A percentile compares a stretch with the other conserved stretches of the same genome.
Conservation (phyloP, 2,888 invertebrate species). For the Chalcis sispes region DNA sequence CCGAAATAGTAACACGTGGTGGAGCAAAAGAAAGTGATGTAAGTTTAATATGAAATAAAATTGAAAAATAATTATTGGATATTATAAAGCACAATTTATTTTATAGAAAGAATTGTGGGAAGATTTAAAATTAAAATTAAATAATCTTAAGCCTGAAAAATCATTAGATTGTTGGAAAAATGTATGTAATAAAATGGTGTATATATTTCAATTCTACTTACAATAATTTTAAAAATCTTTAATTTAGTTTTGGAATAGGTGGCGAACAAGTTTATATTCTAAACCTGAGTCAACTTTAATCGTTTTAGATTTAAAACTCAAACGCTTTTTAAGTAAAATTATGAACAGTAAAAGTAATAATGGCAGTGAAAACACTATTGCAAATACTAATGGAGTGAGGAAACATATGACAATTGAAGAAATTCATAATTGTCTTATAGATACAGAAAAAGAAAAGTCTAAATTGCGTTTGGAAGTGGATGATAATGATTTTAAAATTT, state of each 20-base stretch:
- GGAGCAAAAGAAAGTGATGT: constrained; percentile 38
- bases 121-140: constrained; percentile 18
- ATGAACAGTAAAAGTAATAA: neutral
- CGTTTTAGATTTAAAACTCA: constrained; percentile 2
- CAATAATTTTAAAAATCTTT: constrained; percentile 13
- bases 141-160: constrained; percentile 40
- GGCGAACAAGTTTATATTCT: constrained; percentile 8
- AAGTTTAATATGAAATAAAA: constrained; percentile 12
- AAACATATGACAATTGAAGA: constrained; percentile 4
- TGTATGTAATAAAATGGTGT: constrained; percentile 13
- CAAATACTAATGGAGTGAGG: neutral
- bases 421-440: neutral
- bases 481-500: constrained; percentile 32
- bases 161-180: constrained; percentile 26
- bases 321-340: constrained; percentile 30
- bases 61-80: constrained; percentile 11
- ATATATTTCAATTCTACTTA: neutral
- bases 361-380: neutral
- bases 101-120: constrained; percentile 37
- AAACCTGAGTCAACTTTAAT: constrained; percentile 19
- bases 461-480: constrained; percentile 34
- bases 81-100: neutral
- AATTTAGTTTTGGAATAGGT: constrained; percentile 36
- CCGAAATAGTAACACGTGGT: constrained; percentile 42
- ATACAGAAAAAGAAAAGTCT: constrained; percentile 33